Conservation (phyloP, 1,140 invertebrate genomes). For the Aphaenogaster floridana region DNA sequence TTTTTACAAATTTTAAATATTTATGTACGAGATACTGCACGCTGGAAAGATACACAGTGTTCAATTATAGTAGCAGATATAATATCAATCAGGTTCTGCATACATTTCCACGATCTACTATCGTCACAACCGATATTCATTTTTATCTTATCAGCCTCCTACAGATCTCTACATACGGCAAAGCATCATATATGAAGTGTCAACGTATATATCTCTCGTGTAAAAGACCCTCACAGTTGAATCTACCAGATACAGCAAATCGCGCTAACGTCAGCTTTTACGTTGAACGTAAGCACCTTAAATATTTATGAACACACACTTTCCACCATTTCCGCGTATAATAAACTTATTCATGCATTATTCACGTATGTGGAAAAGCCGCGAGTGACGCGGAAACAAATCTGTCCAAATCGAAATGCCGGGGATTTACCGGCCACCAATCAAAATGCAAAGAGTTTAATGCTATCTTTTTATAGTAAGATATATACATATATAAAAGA, state of each 20-base stretch:
- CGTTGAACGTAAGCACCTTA: constrained; percentile 42
- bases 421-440: not conserved
- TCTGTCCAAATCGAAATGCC: constrained; percentile 33
- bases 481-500: constrained; percentile 3
- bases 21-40: not conserved
- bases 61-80: not conserved
- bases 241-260: constrained; percentile 46
- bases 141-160: not conserved
- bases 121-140: constrained; percentile 14
- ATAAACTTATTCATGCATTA: constrained; percentile 63
- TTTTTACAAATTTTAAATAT: not conserved
- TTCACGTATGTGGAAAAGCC: constrained; percentile 16
- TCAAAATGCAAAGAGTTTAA: constrained; percentile 20
- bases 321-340: constrained; percentile 40
- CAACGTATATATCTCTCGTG: constrained; percentile 25
- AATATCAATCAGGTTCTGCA: not conserved
- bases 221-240: constrained; percentile 30
- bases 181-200: not conserved
- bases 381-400: constrained; percentile 43
- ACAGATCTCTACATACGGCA: constrained; percentile 18
- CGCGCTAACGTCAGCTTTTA: constrained; percentile 45
- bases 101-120: not conserved
- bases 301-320: constrained; percentile 61
- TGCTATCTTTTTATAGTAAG: constrained; percentile 10
- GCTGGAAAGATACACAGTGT: not conserved